Conservation (phyloP, 2,113 vertebrate genomes). For the Phaethornis superciliosus region DNA sequence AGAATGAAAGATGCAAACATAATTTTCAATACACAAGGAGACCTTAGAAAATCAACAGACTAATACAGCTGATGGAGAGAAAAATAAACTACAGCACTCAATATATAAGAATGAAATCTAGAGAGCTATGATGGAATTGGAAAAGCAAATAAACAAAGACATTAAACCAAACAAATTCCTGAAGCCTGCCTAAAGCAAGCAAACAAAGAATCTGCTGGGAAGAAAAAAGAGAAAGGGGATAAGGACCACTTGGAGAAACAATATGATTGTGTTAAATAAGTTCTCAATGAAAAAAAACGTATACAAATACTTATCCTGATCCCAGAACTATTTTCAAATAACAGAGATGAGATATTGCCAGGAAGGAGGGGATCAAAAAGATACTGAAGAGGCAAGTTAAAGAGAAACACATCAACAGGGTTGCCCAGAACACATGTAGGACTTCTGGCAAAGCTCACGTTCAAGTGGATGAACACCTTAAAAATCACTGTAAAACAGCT, state of each 20-base stretch:
- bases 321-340: background rate
- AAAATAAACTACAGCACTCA: background rate
- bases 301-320: background rate
- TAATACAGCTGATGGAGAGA: background rate
- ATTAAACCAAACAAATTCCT: constrained; percentile 5
- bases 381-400: background rate
- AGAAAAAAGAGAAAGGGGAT: background rate
- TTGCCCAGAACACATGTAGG: background rate
- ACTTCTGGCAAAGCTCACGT: background rate
- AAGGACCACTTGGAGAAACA: background rate
- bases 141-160: constrained; percentile 21
- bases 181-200: background rate
- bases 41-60: background rate
- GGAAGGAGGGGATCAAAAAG: background rate
- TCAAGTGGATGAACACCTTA: background rate
- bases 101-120: background rate
- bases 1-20: background rate
- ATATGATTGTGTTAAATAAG: background rate
- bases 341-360: background rate
- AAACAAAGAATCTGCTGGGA: constrained; percentile 5
- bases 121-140: background rate
- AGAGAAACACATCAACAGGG: background rate
- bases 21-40: background rate
- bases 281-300: background rate
- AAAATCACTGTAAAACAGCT: background rate